Percentiles rank a stretch among this genome's conserved stretches.
Evolutionary conservation across 2,888 invertebrate species (phyloP).

Genomic region (Philopedon plagiatum): DNA sequence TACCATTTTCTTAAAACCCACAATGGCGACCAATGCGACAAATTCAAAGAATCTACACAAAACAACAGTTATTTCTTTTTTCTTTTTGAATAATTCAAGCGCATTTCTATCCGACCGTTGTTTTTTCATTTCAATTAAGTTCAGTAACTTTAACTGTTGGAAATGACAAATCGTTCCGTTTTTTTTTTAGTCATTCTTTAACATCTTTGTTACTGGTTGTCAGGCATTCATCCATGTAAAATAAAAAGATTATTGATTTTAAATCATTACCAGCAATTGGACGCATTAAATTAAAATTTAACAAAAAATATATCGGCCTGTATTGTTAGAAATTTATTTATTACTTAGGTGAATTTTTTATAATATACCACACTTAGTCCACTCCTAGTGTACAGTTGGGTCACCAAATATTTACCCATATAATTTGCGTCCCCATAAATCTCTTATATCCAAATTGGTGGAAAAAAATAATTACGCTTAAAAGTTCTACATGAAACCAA

Average conservation of each 20-base stretch:
- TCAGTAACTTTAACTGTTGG: not conserved
- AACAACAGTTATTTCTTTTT: not conserved
- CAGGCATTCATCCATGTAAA: not conserved
- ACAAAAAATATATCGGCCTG: not conserved
- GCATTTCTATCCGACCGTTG: not conserved
- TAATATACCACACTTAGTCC: too few relatives aligned
- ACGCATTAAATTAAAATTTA: not conserved
- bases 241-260: constrained; percentile 1
- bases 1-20: not conserved
- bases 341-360: too few relatives aligned
- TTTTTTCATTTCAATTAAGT: not conserved
- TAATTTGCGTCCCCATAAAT: too few relatives aligned
- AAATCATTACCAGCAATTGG: not conserved
- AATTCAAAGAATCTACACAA: not conserved
- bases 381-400: too few relatives aligned
- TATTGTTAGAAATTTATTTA: too few relatives aligned
- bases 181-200: not conserved
- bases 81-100: not conserved
- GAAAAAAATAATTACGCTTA: too few relatives aligned
- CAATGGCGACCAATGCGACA: not conserved
- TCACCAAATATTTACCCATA: too few relatives aligned
- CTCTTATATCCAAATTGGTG: too few relatives aligned
- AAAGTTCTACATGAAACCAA: too few relatives aligned
- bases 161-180: constrained; percentile 1
- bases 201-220: constrained; percentile 3